Evolutionary conservation across 2,888 invertebrate species (phyloP).

Genomic region (Lasius platythorax): DNA sequence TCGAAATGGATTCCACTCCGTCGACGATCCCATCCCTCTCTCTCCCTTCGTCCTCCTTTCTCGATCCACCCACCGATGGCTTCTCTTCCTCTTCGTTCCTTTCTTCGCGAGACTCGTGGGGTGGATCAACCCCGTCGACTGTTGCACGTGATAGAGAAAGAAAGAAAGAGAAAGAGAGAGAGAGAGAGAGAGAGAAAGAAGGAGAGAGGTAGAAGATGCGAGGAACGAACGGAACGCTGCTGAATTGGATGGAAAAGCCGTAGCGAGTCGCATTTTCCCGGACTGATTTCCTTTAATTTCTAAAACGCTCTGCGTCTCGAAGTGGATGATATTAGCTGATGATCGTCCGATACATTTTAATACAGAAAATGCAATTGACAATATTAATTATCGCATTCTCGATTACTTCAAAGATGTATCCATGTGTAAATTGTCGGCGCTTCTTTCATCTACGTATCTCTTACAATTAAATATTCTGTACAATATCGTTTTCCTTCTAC

Average conservation of each 20-base stretch:
- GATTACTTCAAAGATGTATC: not conserved
- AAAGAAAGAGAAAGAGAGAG: conserved; percentile 56
- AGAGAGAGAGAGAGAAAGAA: conserved; percentile 13
- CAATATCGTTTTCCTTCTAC: not conserved
- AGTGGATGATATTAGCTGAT: not conserved
- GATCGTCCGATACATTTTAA: not conserved
- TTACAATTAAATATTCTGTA: too few relatives aligned
- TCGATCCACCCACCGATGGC: conserved; percentile 59
- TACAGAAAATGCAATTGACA: not conserved
- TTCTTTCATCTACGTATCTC: not conserved
- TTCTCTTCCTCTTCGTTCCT: conserved; percentile 65
- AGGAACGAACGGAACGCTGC: conserved; percentile 65
- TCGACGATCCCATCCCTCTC: conserved; percentile 64
- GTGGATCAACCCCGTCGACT: conserved; percentile 79
- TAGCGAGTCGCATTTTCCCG: conserved; percentile 64
- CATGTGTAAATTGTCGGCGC: not conserved
- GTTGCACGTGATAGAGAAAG: conserved; percentile 59
- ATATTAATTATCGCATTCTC: not conserved
- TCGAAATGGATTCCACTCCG: conserved; percentile 85
- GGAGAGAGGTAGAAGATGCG: conserved; percentile 56
- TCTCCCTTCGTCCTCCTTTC: conserved; percentile 59
- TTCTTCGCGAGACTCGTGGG: conserved; percentile 65
- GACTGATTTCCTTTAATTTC: conserved; percentile 64
- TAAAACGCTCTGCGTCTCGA: conserved; percentile 30
- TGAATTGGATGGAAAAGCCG: conserved; percentile 83